phyloP scores from a whole-genome alignment of 1,140 invertebrate species.

The Ips typographus region DNA sequence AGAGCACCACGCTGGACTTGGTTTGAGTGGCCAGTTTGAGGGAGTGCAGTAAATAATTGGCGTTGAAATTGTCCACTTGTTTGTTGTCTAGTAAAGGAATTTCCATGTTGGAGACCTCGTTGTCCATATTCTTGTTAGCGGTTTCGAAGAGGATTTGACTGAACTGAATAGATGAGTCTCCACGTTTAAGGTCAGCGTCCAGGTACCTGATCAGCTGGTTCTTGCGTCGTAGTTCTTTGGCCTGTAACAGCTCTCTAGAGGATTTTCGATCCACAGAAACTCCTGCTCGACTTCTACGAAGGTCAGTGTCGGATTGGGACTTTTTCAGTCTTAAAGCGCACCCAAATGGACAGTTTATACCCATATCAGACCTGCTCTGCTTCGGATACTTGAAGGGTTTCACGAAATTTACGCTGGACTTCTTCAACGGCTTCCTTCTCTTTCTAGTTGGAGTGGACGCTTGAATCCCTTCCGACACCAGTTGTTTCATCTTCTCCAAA shows the following conservation, averaged over 20 bases:
- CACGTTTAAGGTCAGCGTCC: conserved; percentile 6
- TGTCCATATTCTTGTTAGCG: conserved; percentile 1
- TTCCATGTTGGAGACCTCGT: conserved; percentile 2
- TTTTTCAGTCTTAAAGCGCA: conserved; percentile 14
- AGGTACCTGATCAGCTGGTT: conserved; percentile 14
- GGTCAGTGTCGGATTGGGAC: conserved; percentile 11
- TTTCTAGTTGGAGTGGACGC: neutral
- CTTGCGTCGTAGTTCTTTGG: neutral
- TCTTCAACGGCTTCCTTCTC: neutral
- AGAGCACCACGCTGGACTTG: neutral
- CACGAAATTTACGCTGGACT: neutral
- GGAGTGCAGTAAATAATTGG: conserved; percentile 9
- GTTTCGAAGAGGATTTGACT: conserved; percentile 23
- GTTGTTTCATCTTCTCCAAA: neutral
- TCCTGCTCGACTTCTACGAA: neutral
- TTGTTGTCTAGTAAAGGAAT: conserved; percentile 2
- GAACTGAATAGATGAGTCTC: conserved; percentile 10
- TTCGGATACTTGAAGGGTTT: conserved; percentile 6
- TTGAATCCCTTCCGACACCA: conserved; percentile 13
- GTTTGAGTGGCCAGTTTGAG: neutral
- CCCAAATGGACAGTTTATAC: conserved; percentile 8
- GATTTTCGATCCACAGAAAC: neutral
- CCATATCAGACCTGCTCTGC: conserved; percentile 13
- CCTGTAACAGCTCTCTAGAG: neutral
- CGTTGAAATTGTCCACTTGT: conserved; percentile 9